Conservation (phyloP, 2,113 vertebrate genomes). For the Trinectes maculatus region DNA sequence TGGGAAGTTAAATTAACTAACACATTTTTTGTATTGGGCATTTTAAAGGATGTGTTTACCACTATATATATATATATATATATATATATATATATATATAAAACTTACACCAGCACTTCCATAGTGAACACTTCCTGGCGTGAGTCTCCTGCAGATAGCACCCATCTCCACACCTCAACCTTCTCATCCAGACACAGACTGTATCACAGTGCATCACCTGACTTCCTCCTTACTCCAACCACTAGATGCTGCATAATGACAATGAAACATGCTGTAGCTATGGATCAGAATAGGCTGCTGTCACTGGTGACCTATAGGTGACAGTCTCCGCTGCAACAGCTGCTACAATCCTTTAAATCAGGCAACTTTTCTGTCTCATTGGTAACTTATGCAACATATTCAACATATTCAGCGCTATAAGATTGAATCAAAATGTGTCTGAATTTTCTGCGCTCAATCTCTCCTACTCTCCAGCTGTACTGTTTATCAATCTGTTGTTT, state of each 20-base stretch:
- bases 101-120: too few relatives aligned
- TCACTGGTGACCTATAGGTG: not conserved
- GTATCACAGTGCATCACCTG: not conserved
- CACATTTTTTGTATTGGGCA: too few relatives aligned
- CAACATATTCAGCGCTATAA: conserved; percentile 6
- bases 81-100: too few relatives aligned
- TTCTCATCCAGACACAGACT: not conserved
- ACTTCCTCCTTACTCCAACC: not conserved
- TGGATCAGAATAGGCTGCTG: not conserved
- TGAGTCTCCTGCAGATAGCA: too few relatives aligned
- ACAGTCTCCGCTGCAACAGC: not conserved
- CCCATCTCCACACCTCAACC: not conserved
- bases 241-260: not conserved
- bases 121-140: too few relatives aligned
- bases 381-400: conserved; percentile 21
- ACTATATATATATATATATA: too few relatives aligned
- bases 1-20: not conserved
- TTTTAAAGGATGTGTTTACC: not conserved
- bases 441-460: conserved; percentile 41
- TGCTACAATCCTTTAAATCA: conserved; percentile 26
- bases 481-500: conserved; percentile 75
- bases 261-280: not conserved
- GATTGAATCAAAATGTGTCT: conserved; percentile 30
- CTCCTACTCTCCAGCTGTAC: conserved; percentile 56
- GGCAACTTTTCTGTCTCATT: conserved; percentile 16